These are phyloP conservation scores for Enteromius mattozi DNA, from an alignment of 2,797 vertebrate species.

Conservation along the genomic window DNA sequence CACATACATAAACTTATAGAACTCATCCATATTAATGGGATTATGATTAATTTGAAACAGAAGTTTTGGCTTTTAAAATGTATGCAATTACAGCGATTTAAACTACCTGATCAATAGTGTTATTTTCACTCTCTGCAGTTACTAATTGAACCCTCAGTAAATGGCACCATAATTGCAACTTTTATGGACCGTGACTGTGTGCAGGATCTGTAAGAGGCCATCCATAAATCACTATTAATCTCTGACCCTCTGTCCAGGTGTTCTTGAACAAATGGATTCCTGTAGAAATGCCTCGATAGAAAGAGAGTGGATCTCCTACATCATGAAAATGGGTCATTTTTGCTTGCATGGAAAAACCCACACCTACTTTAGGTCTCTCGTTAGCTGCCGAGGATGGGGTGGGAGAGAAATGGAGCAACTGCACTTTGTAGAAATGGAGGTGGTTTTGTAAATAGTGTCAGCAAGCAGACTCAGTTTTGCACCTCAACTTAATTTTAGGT, in stretches of 20 bases:
- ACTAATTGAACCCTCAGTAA: not conserved
- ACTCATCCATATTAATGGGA: not conserved
- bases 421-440: conserved; percentile 7
- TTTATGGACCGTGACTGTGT: conserved; percentile 15
- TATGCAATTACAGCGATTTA: not conserved
- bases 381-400: not conserved
- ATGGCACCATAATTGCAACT: conserved; percentile 20
- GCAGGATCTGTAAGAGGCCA: conserved; percentile 24
- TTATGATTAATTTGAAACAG: not conserved
- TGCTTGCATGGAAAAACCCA: conserved; percentile 23
- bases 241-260: not conserved
- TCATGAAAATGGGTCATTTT: conserved; percentile 20
- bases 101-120: conserved; percentile 4
- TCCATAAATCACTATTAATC: conserved; percentile 48
- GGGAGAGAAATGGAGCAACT: not conserved
- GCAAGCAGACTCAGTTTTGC: not conserved
- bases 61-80: not conserved
- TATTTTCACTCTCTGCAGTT: conserved; percentile 15
- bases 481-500: not conserved
- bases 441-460: not conserved
- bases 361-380: conserved; percentile 22
- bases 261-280: conserved; percentile 9
- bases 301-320: conserved; percentile 22
- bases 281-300: conserved; percentile 7
- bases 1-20: not conserved